These are phyloP conservation scores for Tetramorium simillimum DNA, from an alignment of 1,140 invertebrate genomes.

Conservation along the genomic window DNA sequence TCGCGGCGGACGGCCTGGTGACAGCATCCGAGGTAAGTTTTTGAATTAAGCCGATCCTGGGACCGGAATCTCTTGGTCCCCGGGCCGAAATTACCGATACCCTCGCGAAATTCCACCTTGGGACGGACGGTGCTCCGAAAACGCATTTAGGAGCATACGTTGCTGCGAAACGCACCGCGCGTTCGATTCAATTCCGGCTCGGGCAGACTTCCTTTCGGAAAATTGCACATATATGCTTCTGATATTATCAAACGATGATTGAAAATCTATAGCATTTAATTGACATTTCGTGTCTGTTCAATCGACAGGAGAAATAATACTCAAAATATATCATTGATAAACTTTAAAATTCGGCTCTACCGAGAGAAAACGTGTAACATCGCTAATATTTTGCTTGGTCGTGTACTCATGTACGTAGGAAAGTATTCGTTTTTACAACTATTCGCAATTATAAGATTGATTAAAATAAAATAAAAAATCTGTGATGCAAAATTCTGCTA, in stretches of 20 bases:
- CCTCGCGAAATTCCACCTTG: neutral
- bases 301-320: neutral
- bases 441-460: neutral
- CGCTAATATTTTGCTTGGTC: neutral
- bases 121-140: slow-evolving; percentile 3
- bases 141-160: neutral
- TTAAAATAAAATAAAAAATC: neutral
- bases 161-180: neutral
- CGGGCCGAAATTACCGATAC: neutral
- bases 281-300: neutral
- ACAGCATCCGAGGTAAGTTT: slow-evolving; percentile 69
- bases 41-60: neutral
- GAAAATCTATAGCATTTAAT: slow-evolving; percentile 1
- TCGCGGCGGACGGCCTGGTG: slow-evolving; percentile 60
- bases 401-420: neutral
- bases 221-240: neutral
- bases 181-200: neutral
- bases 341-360: neutral
- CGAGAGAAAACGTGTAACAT: neutral
- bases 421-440: neutral
- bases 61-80: neutral
- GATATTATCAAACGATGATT: neutral
- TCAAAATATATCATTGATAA: neutral
- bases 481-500: neutral
- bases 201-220: neutral